Conservation (phyloP, 2,797 vertebrate species). For the Thaleichthys pacificus region DNA sequence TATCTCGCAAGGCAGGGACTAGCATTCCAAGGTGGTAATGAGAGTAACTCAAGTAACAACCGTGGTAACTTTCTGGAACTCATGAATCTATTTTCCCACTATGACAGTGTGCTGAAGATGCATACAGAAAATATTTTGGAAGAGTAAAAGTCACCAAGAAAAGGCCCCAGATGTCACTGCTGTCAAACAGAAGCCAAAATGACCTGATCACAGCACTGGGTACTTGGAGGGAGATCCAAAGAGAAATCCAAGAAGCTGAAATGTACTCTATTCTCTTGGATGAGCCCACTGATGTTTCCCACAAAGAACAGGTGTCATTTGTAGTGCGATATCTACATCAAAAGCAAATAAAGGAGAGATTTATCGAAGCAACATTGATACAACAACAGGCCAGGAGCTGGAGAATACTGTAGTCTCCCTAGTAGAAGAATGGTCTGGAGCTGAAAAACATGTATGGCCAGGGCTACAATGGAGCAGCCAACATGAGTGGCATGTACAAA, state of each 20-base stretch:
- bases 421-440: slow-evolving; percentile 20
- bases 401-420: slow-evolving; percentile 13
- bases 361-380: background rate
- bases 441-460: slow-evolving; percentile 16
- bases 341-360: slow-evolving; percentile 2
- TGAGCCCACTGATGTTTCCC: too few species aligned
- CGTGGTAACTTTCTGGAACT: too few species aligned
- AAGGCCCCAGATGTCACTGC: background rate
- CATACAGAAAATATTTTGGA: background rate
- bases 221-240: too few species aligned
- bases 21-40: too few species aligned
- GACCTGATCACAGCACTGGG: too few species aligned
- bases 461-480: slow-evolving; percentile 18
- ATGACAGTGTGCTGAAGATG: background rate
- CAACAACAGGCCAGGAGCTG: slow-evolving; percentile 10
- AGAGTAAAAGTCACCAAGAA: slow-evolving; percentile 6
- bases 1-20: too few species aligned
- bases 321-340: slow-evolving; percentile 6
- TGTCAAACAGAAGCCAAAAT: too few species aligned
- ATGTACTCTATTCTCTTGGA: too few species aligned
- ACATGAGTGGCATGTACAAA: slow-evolving; percentile 25
- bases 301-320: background rate
- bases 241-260: too few species aligned
- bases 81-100: too few species aligned
- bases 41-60: too few species aligned